Percentiles rank a stretch among this genome's conserved stretches.
phyloP scores from a whole-genome alignment of 2,888 invertebrate genomes.

The Hypercompe scribonia region DNA sequence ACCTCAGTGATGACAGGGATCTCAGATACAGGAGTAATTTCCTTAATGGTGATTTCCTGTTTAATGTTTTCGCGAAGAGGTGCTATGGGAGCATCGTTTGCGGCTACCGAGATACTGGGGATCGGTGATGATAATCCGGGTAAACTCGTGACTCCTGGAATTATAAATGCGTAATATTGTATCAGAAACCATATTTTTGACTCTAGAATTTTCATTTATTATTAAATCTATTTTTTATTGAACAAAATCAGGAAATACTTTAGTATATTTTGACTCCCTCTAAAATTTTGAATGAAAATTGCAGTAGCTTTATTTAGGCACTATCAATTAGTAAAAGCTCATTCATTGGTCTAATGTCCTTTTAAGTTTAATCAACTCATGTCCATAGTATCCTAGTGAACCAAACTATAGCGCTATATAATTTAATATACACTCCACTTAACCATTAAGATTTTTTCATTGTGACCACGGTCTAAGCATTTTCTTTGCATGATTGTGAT shows the following conservation, averaged over 20 bases:
- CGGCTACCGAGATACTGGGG: slow-evolving; percentile 56
- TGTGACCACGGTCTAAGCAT: neutral
- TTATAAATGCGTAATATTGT: slow-evolving; percentile 21
- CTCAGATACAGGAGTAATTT: slow-evolving; percentile 86
- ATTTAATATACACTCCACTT: neutral
- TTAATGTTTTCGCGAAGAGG: slow-evolving; percentile 66
- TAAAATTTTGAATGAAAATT: neutral
- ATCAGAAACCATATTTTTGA: neutral
- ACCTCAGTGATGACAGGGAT: slow-evolving; percentile 79
- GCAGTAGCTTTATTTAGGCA: neutral
- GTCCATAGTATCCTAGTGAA: neutral
- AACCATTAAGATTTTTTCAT: neutral
- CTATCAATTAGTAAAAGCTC: neutral
- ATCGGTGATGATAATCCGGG: slow-evolving; percentile 64
- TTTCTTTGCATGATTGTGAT: neutral
- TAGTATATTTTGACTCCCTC: neutral
- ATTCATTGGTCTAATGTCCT: neutral
- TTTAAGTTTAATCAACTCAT: neutral
- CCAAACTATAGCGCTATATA: neutral
- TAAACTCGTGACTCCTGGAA: slow-evolving; percentile 75
- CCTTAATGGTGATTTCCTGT: slow-evolving; percentile 86
- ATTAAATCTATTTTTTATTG: too few species aligned
- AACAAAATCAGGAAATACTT: neutral
- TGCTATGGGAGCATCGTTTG: slow-evolving; percentile 53
- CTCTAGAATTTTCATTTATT: too few species aligned